Evolutionary conservation across 1,140 invertebrate species (phyloP), one percentile per base, ranked within the genome.

Genomic region (Aleiodes sp.): DNA sequence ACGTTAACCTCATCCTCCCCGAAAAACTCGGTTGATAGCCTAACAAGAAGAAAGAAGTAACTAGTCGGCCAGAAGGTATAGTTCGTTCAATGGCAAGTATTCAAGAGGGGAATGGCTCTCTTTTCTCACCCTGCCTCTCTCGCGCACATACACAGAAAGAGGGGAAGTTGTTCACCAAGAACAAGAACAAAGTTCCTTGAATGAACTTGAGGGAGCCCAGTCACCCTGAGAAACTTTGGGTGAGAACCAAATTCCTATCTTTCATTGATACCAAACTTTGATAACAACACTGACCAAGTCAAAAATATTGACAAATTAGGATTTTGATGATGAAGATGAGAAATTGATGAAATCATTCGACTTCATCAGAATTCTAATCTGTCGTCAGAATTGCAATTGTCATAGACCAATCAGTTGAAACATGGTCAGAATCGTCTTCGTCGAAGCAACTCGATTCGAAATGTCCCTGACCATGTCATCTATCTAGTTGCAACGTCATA

Each of bases 101-200:
- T 33, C 26, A 35, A 67, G 70, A 63, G 41, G 57, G 29, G 64
- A 71, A 67, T 35, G 64, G 46, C 29, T 8, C 24, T 37, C 75
- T 64, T 9, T 21, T 21, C 46, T 52, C 46, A 24, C 8, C 26
- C 46, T 52, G 46, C 26, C 26, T n/a, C n/a, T n/a, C n/a, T n/a
- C n/a, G n/a, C n/a, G n/a, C n/a, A n/a, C n/a, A n/a, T n/a, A n/a
- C n/a, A n/a, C n/a, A n/a, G n/a, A 52, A 52, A 52, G 46, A 52
- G 46, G 46, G 19, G 46, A 52, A 52, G 46, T 52, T 52, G 46
- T 52, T 52, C 46, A 26, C 46, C 82, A 86, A 84, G 83, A 86
- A 86, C 82, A 84, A 84, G 83, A 84, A 85, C 82, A 85, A 86
- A 86, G 83, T 86, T 85, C 82, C 72, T 24, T 60, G 64, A 21